These are phyloP conservation scores for Schlechtendalia chinensis DNA, from an alignment of 1,140 invertebrate species.

Conservation along the genomic window DNA sequence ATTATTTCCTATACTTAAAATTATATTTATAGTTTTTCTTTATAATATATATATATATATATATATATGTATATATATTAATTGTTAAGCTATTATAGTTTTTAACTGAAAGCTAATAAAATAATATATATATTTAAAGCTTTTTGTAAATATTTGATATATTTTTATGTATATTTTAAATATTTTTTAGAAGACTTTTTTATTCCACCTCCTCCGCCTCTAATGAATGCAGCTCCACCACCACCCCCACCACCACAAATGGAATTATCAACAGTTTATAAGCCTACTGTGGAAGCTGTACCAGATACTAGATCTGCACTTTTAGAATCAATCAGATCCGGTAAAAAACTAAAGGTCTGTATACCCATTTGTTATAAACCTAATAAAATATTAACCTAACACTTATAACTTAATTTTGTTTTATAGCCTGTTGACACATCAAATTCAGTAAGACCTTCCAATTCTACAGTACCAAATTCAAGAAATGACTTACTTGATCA, in stretches of 20 bases:
- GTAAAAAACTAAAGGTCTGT: slow-evolving; percentile 64
- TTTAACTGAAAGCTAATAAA: no score
- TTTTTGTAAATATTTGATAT: no score
- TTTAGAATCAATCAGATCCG: slow-evolving; percentile 75
- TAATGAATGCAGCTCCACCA: slow-evolving; percentile 57
- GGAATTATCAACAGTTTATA: slow-evolving; percentile 50
- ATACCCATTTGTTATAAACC: not conserved
- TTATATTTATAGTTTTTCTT: no score
- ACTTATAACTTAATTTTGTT: slow-evolving; percentile 5
- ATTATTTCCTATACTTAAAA: no score
- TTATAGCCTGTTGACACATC: slow-evolving; percentile 49
- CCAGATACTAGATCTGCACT: slow-evolving; percentile 66
- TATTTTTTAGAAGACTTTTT: slow-evolving; percentile 17
- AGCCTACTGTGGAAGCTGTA: slow-evolving; percentile 53
- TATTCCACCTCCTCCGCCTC: slow-evolving; percentile 60
- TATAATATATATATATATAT: no score
- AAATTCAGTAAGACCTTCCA: slow-evolving; percentile 13
- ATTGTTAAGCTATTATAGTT: no score
- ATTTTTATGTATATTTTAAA: no score
- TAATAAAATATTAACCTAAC: not conserved
- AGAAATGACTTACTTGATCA: slow-evolving; percentile 74
- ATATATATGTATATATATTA: no score
- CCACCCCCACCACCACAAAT: slow-evolving; percentile 57
- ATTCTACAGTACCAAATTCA: slow-evolving; percentile 56
- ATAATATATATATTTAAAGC: no score